Conservation (phyloP, 1,140 invertebrate genomes). For the Theocolax elegans region DNA sequence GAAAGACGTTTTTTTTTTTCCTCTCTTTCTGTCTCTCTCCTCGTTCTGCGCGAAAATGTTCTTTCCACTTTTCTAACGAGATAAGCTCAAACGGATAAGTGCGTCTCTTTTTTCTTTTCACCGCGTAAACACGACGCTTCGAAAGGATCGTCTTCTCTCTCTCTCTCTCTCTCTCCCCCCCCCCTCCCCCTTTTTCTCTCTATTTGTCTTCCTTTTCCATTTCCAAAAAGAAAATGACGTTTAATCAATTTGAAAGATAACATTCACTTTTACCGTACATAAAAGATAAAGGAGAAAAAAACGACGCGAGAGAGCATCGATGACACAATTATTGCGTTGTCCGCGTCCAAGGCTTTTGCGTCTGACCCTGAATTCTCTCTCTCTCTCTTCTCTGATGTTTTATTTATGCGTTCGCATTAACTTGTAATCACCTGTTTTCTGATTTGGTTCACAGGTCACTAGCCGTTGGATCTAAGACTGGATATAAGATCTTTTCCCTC, state of each 20-base stretch:
- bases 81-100: too few relatives aligned
- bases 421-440: too few relatives aligned
- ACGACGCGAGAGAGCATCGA: neutral
- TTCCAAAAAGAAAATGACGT: neutral
- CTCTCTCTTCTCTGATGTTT: slow-evolving; percentile 32
- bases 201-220: too few relatives aligned
- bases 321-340: slow-evolving; percentile 31
- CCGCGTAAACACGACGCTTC: too few relatives aligned
- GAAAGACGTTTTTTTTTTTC: neutral
- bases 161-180: neutral
- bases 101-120: too few relatives aligned
- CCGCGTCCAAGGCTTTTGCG: slow-evolving; percentile 1
- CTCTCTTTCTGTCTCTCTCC: slow-evolving; percentile 42
- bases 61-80: too few relatives aligned
- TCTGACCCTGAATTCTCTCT: slow-evolving; percentile 26
- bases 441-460: slow-evolving; percentile 76
- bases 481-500: slow-evolving; percentile 89
- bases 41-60: neutral
- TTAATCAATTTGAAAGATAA: neutral
- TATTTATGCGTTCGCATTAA: slow-evolving; percentile 15
- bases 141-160: too few relatives aligned
- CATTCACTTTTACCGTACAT: too few relatives aligned
- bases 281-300: neutral
- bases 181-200: neutral
- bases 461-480: slow-evolving; percentile 88